These are phyloP conservation scores for Amblyjoppa fuscipennis DNA, from an alignment of 2,888 invertebrate species.

Conservation along the genomic window DNA sequence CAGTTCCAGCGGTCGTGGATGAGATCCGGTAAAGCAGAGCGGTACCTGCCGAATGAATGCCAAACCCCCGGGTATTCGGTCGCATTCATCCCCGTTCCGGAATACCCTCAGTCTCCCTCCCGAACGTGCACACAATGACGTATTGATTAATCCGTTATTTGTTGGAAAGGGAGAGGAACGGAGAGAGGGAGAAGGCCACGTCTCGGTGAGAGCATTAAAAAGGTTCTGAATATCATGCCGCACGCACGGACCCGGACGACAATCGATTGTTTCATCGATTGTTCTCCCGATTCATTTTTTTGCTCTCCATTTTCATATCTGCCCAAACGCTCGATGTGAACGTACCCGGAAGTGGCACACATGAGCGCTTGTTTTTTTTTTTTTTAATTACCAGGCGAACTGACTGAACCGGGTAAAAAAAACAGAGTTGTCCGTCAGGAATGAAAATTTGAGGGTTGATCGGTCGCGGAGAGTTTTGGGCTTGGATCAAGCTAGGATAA, in stretches of 20 bases:
- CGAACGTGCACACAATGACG: constrained; percentile 13
- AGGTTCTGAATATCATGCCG: neutral
- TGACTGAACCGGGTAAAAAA: neutral
- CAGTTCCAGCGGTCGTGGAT: neutral
- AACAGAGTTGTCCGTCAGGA: neutral
- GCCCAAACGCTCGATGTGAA: no score
- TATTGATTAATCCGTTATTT: constrained; percentile 50
- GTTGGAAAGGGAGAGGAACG: constrained; percentile 14
- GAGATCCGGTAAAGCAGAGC: constrained; percentile 10
- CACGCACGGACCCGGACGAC: neutral
- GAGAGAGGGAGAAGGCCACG: neutral
- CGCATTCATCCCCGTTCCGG: neutral
- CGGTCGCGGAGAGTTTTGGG: neutral
- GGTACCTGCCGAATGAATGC: constrained; percentile 14
- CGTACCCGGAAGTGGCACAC: neutral
- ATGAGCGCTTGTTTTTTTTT: neutral
- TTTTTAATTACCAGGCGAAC: constrained; percentile 8
- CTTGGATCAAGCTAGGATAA: neutral
- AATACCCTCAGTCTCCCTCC: neutral
- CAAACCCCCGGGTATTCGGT: constrained; percentile 1
- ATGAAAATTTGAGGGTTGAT: neutral
- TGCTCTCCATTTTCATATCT: neutral
- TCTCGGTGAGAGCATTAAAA: neutral
- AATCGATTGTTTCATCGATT: neutral
- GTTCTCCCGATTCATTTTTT: neutral